Evolutionary conservation across 1,140 invertebrate species (phyloP).

Genomic region (Wasmannia auropunctata): DNA sequence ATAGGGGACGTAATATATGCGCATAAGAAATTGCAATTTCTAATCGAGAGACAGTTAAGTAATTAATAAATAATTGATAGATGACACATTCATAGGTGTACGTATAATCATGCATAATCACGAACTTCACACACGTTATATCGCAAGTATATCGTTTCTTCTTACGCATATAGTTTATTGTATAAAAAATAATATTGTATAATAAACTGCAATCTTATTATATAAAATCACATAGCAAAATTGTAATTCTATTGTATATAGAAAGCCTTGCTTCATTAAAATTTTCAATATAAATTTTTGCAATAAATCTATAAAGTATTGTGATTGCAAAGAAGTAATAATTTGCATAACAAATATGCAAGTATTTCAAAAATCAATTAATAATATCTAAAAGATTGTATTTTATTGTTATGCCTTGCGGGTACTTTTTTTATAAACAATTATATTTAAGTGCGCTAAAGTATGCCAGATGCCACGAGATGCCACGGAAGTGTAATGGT

Average conservation of each 20-base stretch:
- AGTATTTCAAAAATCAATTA: background rate
- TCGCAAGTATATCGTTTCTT: no score
- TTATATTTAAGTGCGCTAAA: background rate
- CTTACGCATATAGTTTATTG: no score
- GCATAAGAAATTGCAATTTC: background rate
- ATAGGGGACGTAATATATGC: background rate
- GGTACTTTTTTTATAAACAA: constrained; percentile 13
- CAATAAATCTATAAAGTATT: background rate
- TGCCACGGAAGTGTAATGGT: background rate
- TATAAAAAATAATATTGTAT: background rate
- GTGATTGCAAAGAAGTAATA: background rate
- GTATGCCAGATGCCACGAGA: background rate
- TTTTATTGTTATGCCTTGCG: background rate
- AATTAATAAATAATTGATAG: background rate
- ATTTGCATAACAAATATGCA: background rate
- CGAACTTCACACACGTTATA: no score
- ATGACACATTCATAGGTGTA: background rate
- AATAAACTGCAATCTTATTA: background rate
- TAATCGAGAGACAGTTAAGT: background rate
- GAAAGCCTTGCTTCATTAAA: background rate
- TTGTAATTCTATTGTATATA: background rate
- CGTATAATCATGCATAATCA: background rate
- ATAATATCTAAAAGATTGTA: background rate
- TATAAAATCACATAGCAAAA: background rate
- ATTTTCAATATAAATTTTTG: background rate